Percentiles rank a stretch among this genome's conserved stretches.
Evolutionary conservation across 2,888 invertebrate genomes (phyloP).

Genomic region (Lithophane semibrunnea): DNA sequence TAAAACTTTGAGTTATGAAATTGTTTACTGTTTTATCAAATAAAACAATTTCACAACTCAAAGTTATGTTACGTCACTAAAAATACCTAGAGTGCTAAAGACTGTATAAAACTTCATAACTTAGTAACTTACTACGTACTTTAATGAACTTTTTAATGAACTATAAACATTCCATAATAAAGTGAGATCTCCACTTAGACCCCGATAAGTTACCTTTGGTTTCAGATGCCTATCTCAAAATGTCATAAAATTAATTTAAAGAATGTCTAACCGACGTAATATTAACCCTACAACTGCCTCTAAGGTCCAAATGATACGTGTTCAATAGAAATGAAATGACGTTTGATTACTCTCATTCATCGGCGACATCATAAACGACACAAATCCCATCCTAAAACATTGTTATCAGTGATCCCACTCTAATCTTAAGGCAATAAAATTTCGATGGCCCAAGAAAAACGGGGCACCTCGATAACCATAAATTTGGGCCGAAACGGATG

Average conservation of each 20-base stretch:
- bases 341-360: conserved; percentile 79
- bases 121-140: conserved; percentile 8
- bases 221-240: conserved; percentile 42
- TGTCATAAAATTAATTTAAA: conserved; percentile 49
- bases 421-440: conserved; percentile 89
- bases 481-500: conserved; percentile 89
- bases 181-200: conserved; percentile 53
- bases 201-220: conserved; percentile 36
- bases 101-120: conserved; percentile 9
- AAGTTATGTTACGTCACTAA: conserved; percentile 28
- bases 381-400: conserved; percentile 85
- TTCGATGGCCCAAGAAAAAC: conserved; percentile 87
- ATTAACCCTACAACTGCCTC: conserved; percentile 51
- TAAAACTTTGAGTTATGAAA: conserved; percentile 59
- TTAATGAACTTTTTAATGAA: conserved; percentile 18
- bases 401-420: conserved; percentile 89
- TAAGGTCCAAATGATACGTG: conserved; percentile 58
- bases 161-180: conserved; percentile 49
- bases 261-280: conserved; percentile 43
- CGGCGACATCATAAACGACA: conserved; percentile 80
- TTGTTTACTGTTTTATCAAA: conserved; percentile 39
- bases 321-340: conserved; percentile 64
- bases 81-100: conserved; percentile 2
- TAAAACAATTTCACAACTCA: no score
- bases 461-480: conserved; percentile 89